phyloP scores from a whole-genome alignment of 30 jellyfish, hydroid and myxozoan genomes.

The Aurelia aurita region DNA sequence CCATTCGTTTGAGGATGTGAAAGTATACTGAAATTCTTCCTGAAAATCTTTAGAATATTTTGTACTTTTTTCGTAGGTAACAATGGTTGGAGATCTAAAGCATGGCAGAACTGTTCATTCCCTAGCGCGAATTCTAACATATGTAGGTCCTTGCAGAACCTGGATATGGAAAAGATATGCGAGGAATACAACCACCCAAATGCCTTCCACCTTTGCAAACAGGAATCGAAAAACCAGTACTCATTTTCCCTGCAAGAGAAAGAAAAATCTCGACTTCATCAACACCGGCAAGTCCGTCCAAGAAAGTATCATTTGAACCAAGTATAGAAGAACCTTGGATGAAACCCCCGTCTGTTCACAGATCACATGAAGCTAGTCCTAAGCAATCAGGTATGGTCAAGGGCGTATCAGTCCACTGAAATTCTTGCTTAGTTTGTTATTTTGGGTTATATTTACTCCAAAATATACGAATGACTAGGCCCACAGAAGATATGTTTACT shows the following conservation, averaged over 20 bases:
- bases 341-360: constrained; percentile 61
- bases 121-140: constrained; percentile 88
- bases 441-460: no score
- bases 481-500: no score
- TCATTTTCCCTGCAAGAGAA: constrained; percentile 15
- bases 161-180: constrained; percentile 94
- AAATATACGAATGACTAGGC: no score
- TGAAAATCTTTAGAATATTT: no score
- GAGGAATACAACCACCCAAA: constrained; percentile 83
- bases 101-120: constrained; percentile 99
- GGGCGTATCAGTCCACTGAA: neutral
- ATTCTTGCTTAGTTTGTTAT: no score
- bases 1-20: no score
- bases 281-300: constrained; percentile 48
- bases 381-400: constrained; percentile 42
- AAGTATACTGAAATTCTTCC: no score
- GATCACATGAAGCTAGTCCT: constrained; percentile 69
- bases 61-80: constrained; percentile 53
- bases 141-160: constrained; percentile 95
- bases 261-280: constrained; percentile 38
- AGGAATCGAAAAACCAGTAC: neutral
- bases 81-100: constrained; percentile 98
- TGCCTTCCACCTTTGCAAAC: constrained; percentile 83
- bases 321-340: constrained; percentile 38
- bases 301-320: constrained; percentile 21